Percentiles rank a stretch among this genome's conserved stretches.
Evolutionary conservation across 2,888 invertebrate species (phyloP).

Genomic region (Caenorhabditis doughertyi): DNA sequence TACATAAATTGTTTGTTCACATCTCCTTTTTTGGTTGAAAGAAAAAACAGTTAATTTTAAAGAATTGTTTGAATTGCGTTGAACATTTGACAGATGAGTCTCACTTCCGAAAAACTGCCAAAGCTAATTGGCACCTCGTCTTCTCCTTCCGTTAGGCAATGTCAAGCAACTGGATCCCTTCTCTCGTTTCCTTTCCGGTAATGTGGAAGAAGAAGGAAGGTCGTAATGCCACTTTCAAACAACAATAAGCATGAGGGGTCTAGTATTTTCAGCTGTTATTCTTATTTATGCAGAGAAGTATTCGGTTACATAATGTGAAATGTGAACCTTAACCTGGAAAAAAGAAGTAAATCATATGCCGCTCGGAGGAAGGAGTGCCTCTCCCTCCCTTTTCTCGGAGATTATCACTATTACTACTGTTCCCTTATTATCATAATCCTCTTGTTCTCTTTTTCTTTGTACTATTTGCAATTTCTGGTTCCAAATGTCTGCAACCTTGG

Average conservation of each 20-base stretch:
- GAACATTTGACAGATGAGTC: neutral
- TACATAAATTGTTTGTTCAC: conserved; percentile 66
- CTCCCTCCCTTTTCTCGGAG: conserved; percentile 11
- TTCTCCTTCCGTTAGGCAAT: conserved; percentile 27
- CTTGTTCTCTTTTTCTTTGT: conserved; percentile 14
- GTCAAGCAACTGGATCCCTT: conserved; percentile 34
- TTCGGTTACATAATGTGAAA: conserved; percentile 32
- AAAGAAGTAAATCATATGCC: conserved; percentile 44
- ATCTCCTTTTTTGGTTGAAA: conserved; percentile 20
- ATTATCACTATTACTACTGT: conserved; percentile 40
- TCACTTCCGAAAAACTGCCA: neutral
- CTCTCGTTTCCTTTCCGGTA: conserved; percentile 13
- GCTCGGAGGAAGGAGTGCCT: neutral
- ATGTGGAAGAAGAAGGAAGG: conserved; percentile 4
- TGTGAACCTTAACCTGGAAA: conserved; percentile 5
- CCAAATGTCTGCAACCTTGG: conserved; percentile 11
- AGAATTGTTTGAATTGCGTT: neutral
- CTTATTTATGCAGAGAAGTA: conserved; percentile 2
- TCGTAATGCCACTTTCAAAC: conserved; percentile 21
- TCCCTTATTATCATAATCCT: conserved; percentile 24
- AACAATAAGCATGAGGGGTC: conserved; percentile 19
- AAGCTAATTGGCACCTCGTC: conserved; percentile 22
- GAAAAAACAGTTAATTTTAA: conserved; percentile 14
- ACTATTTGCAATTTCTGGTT: neutral
- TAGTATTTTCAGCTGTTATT: conserved; percentile 35